Conservation (phyloP, 2,113 vertebrate species). For the Cervus canadensis region DNA sequence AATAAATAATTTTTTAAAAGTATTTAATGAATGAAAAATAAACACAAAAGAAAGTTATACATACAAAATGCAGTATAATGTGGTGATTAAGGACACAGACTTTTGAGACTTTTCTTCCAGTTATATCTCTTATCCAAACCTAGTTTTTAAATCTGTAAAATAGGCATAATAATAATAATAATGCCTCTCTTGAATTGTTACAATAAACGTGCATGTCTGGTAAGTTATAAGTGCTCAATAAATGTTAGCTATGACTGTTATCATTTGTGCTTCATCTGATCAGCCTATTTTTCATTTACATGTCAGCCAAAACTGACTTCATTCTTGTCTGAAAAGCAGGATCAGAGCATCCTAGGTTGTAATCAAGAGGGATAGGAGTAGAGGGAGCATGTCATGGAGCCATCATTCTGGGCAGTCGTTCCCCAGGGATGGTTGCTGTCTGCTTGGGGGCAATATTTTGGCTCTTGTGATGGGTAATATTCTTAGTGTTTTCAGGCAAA, state of each 20-base stretch:
- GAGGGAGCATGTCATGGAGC: not conserved
- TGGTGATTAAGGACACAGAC: not conserved
- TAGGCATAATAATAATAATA: not conserved
- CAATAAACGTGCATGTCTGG: not conserved
- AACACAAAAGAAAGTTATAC: not conserved
- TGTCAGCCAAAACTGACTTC: not conserved
- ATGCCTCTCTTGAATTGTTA: not conserved
- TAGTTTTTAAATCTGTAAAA: not conserved
- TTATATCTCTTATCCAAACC: not conserved
- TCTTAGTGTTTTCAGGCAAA: conserved; percentile 69
- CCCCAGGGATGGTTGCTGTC: conserved; percentile 19
- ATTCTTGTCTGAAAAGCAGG: not conserved
- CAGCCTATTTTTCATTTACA: not conserved
- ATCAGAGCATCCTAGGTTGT: not conserved
- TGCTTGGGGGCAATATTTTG: conserved; percentile 41
- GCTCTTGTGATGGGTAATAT: conserved; percentile 45
- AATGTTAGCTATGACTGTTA: not conserved
- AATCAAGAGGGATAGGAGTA: not conserved
- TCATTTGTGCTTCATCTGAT: not conserved
- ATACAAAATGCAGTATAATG: not conserved
- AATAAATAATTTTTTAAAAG: not conserved
- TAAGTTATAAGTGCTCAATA: not conserved
- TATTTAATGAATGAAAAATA: not conserved
- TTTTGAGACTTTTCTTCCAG: not conserved
- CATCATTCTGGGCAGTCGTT: not conserved